A percentile compares a stretch with the other conserved stretches of the same genome.
phyloP scores from a whole-genome alignment of 2,888 invertebrate genomes.

The Erebia aethiops region DNA sequence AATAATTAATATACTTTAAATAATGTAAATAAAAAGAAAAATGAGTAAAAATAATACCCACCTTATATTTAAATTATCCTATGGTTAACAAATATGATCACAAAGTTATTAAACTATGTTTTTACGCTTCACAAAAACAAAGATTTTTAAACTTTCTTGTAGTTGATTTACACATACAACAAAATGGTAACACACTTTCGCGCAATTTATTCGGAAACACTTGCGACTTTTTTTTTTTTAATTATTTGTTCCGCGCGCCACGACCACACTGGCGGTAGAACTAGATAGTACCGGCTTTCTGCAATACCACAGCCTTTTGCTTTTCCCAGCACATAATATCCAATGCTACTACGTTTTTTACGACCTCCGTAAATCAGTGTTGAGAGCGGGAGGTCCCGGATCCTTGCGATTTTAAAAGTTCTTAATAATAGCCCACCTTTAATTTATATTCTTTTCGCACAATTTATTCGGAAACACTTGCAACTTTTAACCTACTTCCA shows the following conservation, averaged over 20 bases:
- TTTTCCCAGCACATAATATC: conserved; percentile 50
- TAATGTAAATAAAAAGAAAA: too few relatives aligned
- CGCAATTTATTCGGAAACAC: neutral
- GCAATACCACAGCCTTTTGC: conserved; percentile 43
- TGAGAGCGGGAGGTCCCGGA: too few relatives aligned
- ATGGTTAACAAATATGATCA: neutral
- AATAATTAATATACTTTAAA: too few relatives aligned
- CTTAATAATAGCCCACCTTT: too few relatives aligned
- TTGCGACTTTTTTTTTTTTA: neutral
- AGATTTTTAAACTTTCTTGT: neutral
- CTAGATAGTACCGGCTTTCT: conserved; percentile 35
- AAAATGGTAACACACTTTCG: neutral
- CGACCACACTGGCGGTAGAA: conserved; percentile 57
- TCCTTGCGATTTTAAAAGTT: too few relatives aligned
- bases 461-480: neutral
- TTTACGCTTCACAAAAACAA: neutral
- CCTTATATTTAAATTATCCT: neutral
- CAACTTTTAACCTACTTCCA: neutral
- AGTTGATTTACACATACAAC: neutral
- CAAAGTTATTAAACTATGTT: neutral
- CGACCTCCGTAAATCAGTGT: too few relatives aligned
- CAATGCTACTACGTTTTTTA: conserved; percentile 36
- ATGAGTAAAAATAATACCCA: neutral
- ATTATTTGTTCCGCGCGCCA: conserved; percentile 48
- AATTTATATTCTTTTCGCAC: neutral